These are phyloP conservation scores for Cygnus olor DNA, from an alignment of 2,797 vertebrate species.

Conservation along the genomic window DNA sequence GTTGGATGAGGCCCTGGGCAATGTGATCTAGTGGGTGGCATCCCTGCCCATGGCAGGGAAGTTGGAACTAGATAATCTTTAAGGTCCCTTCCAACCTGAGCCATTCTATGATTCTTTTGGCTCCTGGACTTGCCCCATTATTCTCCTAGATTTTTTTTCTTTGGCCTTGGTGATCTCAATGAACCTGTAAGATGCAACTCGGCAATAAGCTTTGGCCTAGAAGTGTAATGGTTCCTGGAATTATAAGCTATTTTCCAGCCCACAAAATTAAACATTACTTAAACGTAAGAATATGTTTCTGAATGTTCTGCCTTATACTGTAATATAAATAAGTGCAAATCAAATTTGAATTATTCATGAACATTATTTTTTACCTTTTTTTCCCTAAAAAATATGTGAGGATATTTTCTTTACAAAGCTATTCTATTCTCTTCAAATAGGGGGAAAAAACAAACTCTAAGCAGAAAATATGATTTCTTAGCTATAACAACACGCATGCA, in stretches of 20 bases:
- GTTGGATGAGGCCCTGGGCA: too few species aligned
- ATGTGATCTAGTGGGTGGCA: too few species aligned
- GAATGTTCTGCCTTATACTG: neutral
- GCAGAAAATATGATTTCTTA: neutral
- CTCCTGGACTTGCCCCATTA: neutral
- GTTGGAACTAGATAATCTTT: too few species aligned
- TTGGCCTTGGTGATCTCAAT: neutral
- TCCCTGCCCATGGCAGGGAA: too few species aligned
- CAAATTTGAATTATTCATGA: neutral
- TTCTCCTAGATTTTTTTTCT: neutral
- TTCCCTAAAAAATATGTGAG: neutral
- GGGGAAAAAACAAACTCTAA: neutral
- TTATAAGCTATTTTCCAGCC: neutral
- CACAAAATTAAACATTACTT: neutral
- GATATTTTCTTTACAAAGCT: neutral
- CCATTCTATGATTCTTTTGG: neutral
- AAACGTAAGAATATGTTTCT: neutral
- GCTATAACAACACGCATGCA: neutral
- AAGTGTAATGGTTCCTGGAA: neutral
- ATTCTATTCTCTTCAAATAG: neutral
- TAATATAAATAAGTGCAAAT: neutral
- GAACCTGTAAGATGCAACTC: neutral
- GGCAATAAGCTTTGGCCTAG: neutral
- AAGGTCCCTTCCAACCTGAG: too few species aligned
- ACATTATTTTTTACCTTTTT: neutral